Conservation (phyloP, 2,797 vertebrate species). For the Chiroxiphia lanceolata region DNA sequence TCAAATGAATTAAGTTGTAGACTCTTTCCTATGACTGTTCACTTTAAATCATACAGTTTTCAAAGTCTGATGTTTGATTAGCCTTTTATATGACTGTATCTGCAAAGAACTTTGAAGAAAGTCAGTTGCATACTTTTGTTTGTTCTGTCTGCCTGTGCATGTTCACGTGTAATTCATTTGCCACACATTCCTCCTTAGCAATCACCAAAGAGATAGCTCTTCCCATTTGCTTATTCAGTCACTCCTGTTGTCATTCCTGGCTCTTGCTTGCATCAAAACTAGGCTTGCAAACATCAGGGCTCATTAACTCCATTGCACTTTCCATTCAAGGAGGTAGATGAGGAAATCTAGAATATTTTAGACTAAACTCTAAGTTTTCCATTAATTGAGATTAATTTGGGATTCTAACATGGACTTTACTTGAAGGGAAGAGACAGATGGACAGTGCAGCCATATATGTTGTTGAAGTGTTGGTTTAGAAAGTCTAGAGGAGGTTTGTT, state of each 20-base stretch:
- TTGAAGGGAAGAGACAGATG: neutral
- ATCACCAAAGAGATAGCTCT: neutral
- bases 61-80: neutral
- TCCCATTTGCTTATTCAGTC: neutral
- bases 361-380: neutral
- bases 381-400: neutral
- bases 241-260: neutral
- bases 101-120: neutral
- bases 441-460: neutral
- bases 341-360: neutral
- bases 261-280: neutral
- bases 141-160: neutral
- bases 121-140: neutral
- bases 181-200: neutral
- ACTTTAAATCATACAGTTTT: neutral
- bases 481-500: neutral
- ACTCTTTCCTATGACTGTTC: neutral
- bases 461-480: neutral
- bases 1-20: neutral
- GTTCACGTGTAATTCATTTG: neutral
- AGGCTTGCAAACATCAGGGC: neutral
- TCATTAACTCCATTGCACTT: neutral
- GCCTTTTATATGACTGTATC: neutral
- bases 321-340: neutral
- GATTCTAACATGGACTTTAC: neutral